Evolutionary conservation across 37 sponge, comb jelly and placozoan genomes (phyloP).

Genomic region (Diacarnus erythraeanus): DNA sequence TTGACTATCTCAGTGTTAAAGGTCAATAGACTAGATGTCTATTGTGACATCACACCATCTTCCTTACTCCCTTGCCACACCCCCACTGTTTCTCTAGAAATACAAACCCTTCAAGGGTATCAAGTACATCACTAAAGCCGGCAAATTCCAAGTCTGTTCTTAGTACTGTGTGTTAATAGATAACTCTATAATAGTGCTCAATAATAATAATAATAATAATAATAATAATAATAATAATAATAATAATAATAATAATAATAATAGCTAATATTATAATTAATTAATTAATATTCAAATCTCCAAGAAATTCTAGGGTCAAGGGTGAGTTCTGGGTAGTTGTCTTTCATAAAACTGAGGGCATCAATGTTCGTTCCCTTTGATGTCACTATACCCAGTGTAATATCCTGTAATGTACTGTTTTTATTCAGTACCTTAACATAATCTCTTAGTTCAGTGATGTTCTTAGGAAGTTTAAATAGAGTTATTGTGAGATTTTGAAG

Average conservation of each 20-base stretch:
- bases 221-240: too few relatives aligned
- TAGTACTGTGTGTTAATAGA: too few relatives aligned
- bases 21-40: constrained; percentile 90
- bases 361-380: too few relatives aligned
- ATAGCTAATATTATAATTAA: too few relatives aligned
- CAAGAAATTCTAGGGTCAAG: neutral
- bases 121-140: constrained; percentile 97
- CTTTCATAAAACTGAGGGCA: too few relatives aligned
- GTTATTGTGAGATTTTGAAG: neutral
- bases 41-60: constrained; percentile 72
- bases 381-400: neutral
- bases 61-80: neutral
- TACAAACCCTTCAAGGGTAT: constrained; percentile 99
- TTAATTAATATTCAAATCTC: too few relatives aligned
- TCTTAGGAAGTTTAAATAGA: neutral
- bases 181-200: neutral
- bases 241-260: too few relatives aligned
- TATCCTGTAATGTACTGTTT: neutral
- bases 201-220: too few relatives aligned
- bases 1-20: constrained; percentile 89
- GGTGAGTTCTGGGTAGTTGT: neutral
- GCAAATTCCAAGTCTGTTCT: too few relatives aligned
- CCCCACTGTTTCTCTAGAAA: constrained; percentile 60
- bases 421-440: neutral
- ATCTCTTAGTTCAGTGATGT: neutral